phyloP scores from a whole-genome alignment of 2,113 vertebrate genomes.

The Pampusana beccarii region DNA sequence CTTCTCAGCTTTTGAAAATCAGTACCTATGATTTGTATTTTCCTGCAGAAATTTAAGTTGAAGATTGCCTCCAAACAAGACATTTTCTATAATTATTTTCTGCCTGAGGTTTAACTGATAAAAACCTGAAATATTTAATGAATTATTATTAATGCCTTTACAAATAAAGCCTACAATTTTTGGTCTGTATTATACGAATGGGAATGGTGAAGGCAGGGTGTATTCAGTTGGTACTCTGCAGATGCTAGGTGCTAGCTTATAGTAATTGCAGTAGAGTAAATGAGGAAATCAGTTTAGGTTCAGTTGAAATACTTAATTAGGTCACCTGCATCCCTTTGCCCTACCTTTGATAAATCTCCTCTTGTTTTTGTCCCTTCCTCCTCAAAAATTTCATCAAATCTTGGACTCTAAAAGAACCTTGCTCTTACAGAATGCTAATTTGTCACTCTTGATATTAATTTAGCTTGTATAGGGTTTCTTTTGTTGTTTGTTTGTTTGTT shows the following conservation, averaged over 20 bases:
- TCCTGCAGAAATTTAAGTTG: background rate
- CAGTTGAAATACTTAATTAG: constrained; percentile 8
- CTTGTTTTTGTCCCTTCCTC: constrained; percentile 21
- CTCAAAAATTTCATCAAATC: background rate
- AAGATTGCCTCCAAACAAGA: background rate
- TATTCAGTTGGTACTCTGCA: background rate
- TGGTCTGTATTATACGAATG: background rate
- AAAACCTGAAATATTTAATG: background rate
- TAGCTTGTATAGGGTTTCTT: background rate
- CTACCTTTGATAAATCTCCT: background rate
- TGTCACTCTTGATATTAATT: background rate
- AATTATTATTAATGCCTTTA: background rate
- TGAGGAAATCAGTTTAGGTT: constrained; percentile 37
- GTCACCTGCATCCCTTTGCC: background rate
- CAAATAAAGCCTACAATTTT: background rate
- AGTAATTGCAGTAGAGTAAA: background rate
- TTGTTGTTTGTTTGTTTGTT: background rate
- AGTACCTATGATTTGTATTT: background rate
- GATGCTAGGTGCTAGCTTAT: background rate
- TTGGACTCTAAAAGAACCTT: background rate
- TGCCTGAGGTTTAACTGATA: background rate
- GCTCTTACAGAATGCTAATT: background rate
- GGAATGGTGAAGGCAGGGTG: background rate
- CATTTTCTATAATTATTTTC: background rate
- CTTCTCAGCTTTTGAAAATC: background rate